These are phyloP conservation scores for Phoeniculus purpureus DNA, from an alignment of 2,797 vertebrate species.

Conservation along the genomic window DNA sequence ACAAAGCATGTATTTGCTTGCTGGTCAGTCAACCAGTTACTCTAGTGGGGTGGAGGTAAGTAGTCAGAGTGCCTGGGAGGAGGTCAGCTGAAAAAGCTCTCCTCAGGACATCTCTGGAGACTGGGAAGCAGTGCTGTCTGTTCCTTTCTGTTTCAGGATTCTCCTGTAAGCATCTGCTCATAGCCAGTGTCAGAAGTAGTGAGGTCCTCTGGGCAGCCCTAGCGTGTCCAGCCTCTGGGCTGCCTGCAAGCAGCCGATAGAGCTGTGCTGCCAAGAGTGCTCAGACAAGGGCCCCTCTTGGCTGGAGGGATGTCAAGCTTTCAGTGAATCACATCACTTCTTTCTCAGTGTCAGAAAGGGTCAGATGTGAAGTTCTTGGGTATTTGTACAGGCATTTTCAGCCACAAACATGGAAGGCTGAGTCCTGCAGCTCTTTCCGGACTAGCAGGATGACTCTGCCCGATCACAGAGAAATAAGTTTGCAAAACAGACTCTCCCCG, in stretches of 20 bases:
- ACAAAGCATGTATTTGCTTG: background rate
- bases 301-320: background rate
- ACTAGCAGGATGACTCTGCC: background rate
- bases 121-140: background rate
- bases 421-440: background rate
- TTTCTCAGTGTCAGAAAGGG: background rate
- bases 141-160: background rate
- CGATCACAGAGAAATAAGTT: background rate
- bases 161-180: background rate
- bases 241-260: fast-evolving
- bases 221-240: background rate
- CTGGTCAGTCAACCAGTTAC: background rate
- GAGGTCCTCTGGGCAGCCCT: background rate
- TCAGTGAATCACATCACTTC: fast-evolving
- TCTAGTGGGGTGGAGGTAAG: background rate
- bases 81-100: background rate
- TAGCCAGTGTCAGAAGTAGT: background rate
- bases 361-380: background rate
- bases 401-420: background rate
- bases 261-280: background rate
- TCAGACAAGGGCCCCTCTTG: background rate
- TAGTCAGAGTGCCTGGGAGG: fast-evolving
- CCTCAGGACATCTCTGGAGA: background rate
- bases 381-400: background rate
- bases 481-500: background rate